These are phyloP conservation scores for Drosophila niveifrons DNA, from an alignment of 2,888 invertebrate genomes.

Conservation along the genomic window DNA sequence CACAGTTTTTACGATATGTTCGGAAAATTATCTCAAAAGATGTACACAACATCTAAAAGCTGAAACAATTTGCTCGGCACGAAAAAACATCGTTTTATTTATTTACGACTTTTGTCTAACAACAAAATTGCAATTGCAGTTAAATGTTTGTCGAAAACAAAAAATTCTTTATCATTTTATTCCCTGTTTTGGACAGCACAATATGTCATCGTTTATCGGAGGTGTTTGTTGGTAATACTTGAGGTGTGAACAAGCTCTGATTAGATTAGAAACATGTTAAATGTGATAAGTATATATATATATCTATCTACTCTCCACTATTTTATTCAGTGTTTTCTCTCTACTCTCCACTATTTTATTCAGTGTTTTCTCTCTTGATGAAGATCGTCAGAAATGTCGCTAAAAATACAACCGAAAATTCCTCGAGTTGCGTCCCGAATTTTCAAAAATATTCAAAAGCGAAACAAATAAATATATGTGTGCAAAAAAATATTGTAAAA, in stretches of 20 bases:
- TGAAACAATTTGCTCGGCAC: slow-evolving; percentile 21
- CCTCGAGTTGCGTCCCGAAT: slow-evolving; percentile 4
- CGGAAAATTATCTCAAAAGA: slow-evolving; percentile 54
- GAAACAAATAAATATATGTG: not conserved
- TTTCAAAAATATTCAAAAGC: not conserved
- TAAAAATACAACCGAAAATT: not conserved
- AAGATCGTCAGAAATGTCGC: not conserved
- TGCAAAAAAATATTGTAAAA: slow-evolving; percentile 1
- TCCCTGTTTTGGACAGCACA: not conserved
- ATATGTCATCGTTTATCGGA: not conserved
- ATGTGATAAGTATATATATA: not conserved
- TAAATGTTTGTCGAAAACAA: not conserved
- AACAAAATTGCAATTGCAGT: not conserved
- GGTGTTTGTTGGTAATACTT: not conserved
- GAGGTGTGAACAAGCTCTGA: slow-evolving; percentile 15
- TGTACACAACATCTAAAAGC: slow-evolving; percentile 33
- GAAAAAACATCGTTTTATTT: slow-evolving; percentile 1
- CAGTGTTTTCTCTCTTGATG: not conserved
- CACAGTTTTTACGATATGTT: slow-evolving; percentile 58
- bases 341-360: not conserved
- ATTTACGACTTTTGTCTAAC: not conserved
- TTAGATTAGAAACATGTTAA: slow-evolving; percentile 30
- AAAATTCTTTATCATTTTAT: not conserved
- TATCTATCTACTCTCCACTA: too few relatives aligned
- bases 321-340: not conserved